Percentiles rank a stretch among this genome's conserved stretches.
phyloP scores from a whole-genome alignment of 92 coral and sea anemone species.

The Paramuricea clavata region DNA sequence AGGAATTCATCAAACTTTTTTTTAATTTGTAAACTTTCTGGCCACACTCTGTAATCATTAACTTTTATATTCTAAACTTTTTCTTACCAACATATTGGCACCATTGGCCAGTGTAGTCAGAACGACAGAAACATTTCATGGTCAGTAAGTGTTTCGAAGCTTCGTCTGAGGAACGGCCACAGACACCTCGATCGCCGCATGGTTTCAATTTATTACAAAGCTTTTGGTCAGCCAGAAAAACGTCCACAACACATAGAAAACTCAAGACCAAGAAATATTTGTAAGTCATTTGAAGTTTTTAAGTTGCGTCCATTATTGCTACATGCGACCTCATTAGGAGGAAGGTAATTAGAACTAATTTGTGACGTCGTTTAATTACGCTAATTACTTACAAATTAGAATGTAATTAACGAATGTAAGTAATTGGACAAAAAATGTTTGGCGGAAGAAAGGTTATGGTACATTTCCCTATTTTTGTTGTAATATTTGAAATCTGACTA shows the following conservation, averaged over 20 bases:
- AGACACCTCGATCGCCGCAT: constrained; percentile 26
- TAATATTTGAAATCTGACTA: no score
- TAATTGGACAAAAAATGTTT: no score
- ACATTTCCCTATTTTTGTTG: no score
- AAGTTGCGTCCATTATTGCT: not conserved
- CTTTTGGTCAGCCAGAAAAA: not conserved
- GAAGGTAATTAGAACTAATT: not conserved
- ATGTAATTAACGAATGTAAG: not conserved
- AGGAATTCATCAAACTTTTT: no score
- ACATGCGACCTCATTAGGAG: no score
- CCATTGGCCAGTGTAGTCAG: constrained; percentile 13
- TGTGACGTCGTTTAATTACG: constrained; percentile 9
- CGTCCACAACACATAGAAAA: not conserved
- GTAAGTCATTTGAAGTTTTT: constrained; percentile 7
- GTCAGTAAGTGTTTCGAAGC: not conserved
- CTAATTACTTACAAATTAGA: no score
- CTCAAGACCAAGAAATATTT: not conserved
- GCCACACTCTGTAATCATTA: not conserved
- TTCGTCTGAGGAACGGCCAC: not conserved
- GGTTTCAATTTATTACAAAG: not conserved
- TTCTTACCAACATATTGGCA: constrained; percentile 29
- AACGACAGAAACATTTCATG: constrained; percentile 2
- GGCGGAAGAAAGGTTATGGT: no score
- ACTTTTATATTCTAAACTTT: not conserved
- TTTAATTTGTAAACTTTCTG: no score